phyloP scores from a whole-genome alignment of 2,888 invertebrate species.

The Trissonchulus latispiculum region DNA sequence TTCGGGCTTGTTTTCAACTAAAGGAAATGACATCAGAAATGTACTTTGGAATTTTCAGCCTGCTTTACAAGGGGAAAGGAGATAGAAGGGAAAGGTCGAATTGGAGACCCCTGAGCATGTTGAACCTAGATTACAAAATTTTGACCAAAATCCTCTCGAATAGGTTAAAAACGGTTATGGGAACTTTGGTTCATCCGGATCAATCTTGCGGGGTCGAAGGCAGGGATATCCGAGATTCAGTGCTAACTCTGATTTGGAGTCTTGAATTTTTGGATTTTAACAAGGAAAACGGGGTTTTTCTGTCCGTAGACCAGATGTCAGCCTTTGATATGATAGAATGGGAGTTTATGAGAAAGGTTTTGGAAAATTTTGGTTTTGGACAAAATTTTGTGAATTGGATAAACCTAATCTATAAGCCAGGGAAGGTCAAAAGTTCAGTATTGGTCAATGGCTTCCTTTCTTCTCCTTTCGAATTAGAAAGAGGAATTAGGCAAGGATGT shows the following conservation, averaged over 20 bases:
- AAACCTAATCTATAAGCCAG: not conserved
- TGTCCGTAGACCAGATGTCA: not conserved
- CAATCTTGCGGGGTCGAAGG: not conserved
- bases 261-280: not conserved
- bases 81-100: not conserved
- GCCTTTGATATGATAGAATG: slow-evolving; percentile 6
- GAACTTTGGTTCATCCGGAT: not conserved
- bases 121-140: slow-evolving; percentile 3
- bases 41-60: not conserved
- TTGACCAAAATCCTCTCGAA: not conserved
- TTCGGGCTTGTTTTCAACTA: not conserved
- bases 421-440: not conserved
- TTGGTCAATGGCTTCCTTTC: not conserved
- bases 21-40: not conserved
- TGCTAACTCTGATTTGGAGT: not conserved
- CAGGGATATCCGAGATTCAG: not conserved
- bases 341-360: not conserved
- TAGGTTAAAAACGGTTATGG: not conserved
- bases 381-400: not conserved
- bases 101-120: slow-evolving; percentile 1
- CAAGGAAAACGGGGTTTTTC: not conserved
- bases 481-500: slow-evolving; percentile 8
- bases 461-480: not conserved
- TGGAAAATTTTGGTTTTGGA: not conserved
- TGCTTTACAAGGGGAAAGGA: not conserved